These are phyloP conservation scores for Anadara kagoshimensis DNA, from an alignment of 1,140 invertebrate genomes.

Conservation along the genomic window DNA sequence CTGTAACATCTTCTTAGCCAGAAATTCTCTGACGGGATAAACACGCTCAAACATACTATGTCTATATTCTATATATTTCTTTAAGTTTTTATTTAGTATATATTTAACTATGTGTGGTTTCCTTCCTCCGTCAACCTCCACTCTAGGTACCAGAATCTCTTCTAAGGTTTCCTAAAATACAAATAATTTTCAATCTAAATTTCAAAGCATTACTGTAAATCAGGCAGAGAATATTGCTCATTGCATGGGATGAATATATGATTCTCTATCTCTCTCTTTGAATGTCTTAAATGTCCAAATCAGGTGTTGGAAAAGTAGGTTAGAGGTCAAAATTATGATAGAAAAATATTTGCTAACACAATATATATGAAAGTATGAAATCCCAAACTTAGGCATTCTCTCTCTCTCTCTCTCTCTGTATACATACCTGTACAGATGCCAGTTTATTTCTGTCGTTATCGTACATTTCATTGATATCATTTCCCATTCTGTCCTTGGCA, in stretches of 20 bases:
- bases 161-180: conserved; percentile 66
- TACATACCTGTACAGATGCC: conserved; percentile 61
- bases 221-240: no score
- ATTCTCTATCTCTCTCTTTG: no score
- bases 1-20: conserved; percentile 68
- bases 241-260: no score
- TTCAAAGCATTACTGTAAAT: no score
- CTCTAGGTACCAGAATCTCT: conserved; percentile 66
- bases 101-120: conserved; percentile 73
- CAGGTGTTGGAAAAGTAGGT: no score
- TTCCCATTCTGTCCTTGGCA: conserved; percentile 71
- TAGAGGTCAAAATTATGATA: no score
- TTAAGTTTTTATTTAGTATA: conserved; percentile 67
- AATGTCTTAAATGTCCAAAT: no score
- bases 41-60: conserved; percentile 73
- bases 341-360: background rate
- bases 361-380: background rate
- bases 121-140: conserved; percentile 65
- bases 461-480: conserved; percentile 72
- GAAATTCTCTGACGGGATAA: conserved; percentile 66
- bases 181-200: background rate
- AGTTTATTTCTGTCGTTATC: conserved; percentile 70
- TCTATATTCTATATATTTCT: conserved; percentile 64
- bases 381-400: background rate
- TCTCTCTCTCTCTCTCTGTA: no score